These are phyloP conservation scores for Monochamus alternatus DNA, from an alignment of 2,888 invertebrate genomes.

Conservation along the genomic window DNA sequence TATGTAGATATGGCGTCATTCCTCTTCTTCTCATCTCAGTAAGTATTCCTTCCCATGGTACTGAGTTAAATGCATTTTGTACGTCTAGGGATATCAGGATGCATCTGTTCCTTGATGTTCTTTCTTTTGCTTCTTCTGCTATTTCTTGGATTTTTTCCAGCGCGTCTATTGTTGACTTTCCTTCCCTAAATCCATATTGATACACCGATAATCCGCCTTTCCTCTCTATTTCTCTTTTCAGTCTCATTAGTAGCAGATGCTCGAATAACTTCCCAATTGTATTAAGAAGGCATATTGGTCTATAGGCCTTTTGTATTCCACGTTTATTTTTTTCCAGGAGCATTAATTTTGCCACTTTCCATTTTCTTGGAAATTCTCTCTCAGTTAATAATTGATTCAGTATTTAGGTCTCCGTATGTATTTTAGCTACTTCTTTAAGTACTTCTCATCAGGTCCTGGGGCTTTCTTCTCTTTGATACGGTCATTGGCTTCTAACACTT, in stretches of 20 bases:
- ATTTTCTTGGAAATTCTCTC: neutral
- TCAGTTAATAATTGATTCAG: neutral
- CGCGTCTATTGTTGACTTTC: neutral
- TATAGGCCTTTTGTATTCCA: neutral
- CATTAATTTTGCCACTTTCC: neutral
- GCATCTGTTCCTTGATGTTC: neutral
- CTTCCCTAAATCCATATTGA: neutral
- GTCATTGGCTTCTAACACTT: constrained; percentile 43
- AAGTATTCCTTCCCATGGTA: constrained; percentile 19
- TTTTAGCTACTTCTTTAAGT: constrained; percentile 5
- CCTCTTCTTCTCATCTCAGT: neutral
- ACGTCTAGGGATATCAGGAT: neutral
- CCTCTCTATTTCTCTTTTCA: neutral
- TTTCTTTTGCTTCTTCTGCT: neutral
- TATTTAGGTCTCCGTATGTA: neutral
- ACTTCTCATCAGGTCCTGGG: constrained; percentile 40
- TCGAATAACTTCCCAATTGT: neutral
- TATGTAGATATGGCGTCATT: constrained; percentile 6
- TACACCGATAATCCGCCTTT: neutral
- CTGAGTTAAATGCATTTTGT: constrained; percentile 14
- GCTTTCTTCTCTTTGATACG: constrained; percentile 47
- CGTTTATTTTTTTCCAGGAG: neutral
- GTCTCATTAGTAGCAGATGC: neutral
- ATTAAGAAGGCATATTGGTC: neutral
- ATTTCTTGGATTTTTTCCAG: neutral